These are phyloP conservation scores for Scrobipalpa atriplicella DNA, from an alignment of 2,888 invertebrate genomes.

Conservation along the genomic window DNA sequence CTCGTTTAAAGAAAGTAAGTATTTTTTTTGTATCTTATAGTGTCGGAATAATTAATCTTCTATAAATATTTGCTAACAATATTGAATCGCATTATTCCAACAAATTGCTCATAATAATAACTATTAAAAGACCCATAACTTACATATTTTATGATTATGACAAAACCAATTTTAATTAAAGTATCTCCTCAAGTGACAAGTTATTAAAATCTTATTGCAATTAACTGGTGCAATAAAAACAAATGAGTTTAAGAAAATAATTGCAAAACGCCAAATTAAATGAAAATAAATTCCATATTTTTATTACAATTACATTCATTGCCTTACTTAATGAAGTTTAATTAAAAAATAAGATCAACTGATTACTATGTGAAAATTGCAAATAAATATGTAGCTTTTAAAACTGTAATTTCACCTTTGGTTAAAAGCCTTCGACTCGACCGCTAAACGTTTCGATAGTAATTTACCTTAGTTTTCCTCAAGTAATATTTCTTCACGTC, in stretches of 20 bases:
- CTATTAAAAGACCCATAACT: neutral
- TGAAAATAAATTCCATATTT: neutral
- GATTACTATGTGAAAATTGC: neutral
- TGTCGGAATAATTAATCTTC: too few species aligned
- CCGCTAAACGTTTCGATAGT: too few species aligned
- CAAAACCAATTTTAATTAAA: neutral
- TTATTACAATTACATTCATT: conserved; percentile 9
- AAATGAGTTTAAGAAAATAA: conserved; percentile 18
- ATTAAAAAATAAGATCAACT: neutral
- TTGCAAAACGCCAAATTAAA: neutral
- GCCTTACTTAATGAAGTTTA: neutral
- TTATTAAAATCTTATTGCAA: conserved; percentile 7
- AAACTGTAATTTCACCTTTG: too few species aligned
- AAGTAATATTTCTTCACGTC: too few species aligned
- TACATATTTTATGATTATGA: conserved; percentile 10
- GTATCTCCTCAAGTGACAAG: conserved; percentile 2
- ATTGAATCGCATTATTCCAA: neutral
- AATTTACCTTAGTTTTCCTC: too few species aligned
- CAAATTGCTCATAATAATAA: neutral
- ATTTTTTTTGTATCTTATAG: too few species aligned
- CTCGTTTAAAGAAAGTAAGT: too few species aligned
- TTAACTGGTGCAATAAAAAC: conserved; percentile 7
- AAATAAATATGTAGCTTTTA: neutral
- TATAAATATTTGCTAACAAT: neutral
- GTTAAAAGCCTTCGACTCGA: too few species aligned